Percentiles rank a stretch among this genome's conserved stretches.
These are phyloP conservation scores for Pseudorectes ferrugineus DNA, from an alignment of 2,113 vertebrate genomes.

Conservation along the genomic window DNA sequence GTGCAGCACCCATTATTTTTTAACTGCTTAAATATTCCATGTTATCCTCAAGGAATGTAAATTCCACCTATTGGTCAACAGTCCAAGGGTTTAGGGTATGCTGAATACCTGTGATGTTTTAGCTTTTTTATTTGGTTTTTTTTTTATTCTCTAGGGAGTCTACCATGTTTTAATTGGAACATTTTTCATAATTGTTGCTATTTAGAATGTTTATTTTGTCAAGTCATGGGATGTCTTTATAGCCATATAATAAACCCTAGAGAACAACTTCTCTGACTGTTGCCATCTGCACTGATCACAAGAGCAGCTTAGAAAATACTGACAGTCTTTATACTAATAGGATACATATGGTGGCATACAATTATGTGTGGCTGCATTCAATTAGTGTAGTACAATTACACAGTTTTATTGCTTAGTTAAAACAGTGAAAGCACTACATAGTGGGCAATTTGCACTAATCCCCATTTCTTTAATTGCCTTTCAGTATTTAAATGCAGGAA, in stretches of 20 bases:
- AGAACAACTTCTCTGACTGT: slow-evolving; percentile 74
- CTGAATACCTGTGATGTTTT: not conserved
- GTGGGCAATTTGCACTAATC: slow-evolving; percentile 75
- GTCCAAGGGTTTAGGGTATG: not conserved
- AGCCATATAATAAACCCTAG: slow-evolving; percentile 74
- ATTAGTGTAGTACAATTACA: slow-evolving; percentile 79
- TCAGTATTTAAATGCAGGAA: slow-evolving; percentile 65
- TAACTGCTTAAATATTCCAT: not conserved
- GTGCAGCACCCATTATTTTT: not conserved
- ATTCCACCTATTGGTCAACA: not conserved
- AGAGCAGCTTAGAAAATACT: slow-evolving; percentile 71
- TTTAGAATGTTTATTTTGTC: slow-evolving; percentile 75
- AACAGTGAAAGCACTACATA: slow-evolving; percentile 73
- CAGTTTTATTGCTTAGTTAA: slow-evolving; percentile 80
- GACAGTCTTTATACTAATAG: slow-evolving; percentile 75
- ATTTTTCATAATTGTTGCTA: slow-evolving; percentile 74
- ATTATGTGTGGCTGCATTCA: slow-evolving; percentile 75
- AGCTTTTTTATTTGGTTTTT: not conserved
- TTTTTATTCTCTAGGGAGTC: not conserved
- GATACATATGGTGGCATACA: slow-evolving; percentile 74
- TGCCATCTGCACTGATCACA: slow-evolving; percentile 76
- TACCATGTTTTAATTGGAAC: slow-evolving; percentile 64
- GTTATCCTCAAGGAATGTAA: not conserved
- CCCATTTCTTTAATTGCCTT: slow-evolving; percentile 70
- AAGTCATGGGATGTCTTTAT: slow-evolving; percentile 74